Evolutionary conservation across 2,888 invertebrate genomes (phyloP), one percentile per base, ranked within the genome.

Genomic region (Hetaerina titia): DNA sequence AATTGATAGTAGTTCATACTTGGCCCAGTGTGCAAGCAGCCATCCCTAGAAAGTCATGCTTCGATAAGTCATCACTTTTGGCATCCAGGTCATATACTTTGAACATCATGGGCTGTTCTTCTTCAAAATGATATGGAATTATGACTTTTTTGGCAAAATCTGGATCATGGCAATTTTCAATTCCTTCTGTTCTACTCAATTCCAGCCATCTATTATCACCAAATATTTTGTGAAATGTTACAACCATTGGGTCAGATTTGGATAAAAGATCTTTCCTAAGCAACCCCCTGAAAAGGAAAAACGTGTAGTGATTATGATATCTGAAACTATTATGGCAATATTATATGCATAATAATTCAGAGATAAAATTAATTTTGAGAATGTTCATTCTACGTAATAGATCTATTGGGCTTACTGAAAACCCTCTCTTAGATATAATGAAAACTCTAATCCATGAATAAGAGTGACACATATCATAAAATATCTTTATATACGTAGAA

Each of bases 231-330:
- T 96, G 96, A 95, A 96, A 97, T 7, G 96, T 96, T 1, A 97
- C 96, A 96, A 97, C 97, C 96, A 97, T 96, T 6, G 97, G 97
- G 96, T 97, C 97, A n/a, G 97, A 97, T 96, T 97, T 97, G 2
- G 97, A 97, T 89, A 97, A 96, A 7, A 97, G 96, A 96, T 97
- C 97, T 95, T 96, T 96, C 95, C 97, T 97, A 81, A 96, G 95
- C 45, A 97, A 96, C 95, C 96, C 96, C 95, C 97, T 97, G 96
- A 2, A 96, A 95, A 60, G 22, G 22, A 81, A 45, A 56, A 6
- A 89, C n/a, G 19, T 56, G 56, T 89, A 19, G 11, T n/a, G 45
- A 87, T 11, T 11, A 17, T 7, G 17, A 87, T 25, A 74, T 25
- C 45, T 45, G 45, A 45, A 45, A 81, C 2, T 22, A 5, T 81